These are phyloP conservation scores for Ceratina australensis DNA, from an alignment of 1,140 invertebrate genomes.

Conservation along the genomic window DNA sequence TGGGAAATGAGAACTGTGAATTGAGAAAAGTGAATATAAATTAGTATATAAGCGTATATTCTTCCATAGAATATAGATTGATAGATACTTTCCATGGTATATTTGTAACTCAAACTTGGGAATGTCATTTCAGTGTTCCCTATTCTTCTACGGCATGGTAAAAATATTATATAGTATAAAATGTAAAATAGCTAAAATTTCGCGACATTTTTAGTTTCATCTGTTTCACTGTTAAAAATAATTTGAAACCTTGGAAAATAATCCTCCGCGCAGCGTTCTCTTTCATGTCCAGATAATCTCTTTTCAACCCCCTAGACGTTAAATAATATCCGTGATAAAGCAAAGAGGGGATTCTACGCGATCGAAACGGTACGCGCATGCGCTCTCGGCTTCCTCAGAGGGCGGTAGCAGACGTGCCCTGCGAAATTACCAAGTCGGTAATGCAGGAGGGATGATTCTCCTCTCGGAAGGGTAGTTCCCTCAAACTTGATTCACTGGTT, in stretches of 20 bases:
- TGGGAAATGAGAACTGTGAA: too few relatives aligned
- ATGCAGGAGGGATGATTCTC: constrained; percentile 53
- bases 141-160: too few relatives aligned
- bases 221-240: neutral
- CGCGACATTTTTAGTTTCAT: neutral
- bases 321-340: constrained; percentile 30
- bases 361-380: constrained; percentile 74
- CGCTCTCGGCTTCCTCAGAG: constrained; percentile 64
- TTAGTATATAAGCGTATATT: too few relatives aligned
- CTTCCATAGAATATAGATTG: too few relatives aligned
- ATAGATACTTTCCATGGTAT: too few relatives aligned
- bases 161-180: too few relatives aligned
- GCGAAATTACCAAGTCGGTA: constrained; percentile 57
- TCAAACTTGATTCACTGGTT: neutral
- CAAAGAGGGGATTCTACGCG: constrained; percentile 53
- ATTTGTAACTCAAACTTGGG: too few relatives aligned
- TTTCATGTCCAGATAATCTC: neutral
- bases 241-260: neutral
- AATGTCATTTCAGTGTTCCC: too few relatives aligned
- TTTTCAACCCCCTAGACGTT: constrained; percentile 12
- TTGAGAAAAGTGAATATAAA: too few relatives aligned
- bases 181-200: neutral
- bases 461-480: constrained; percentile 27
- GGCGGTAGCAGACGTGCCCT: constrained; percentile 53
- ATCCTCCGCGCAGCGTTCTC: neutral